Conservation (phyloP, 1,140 invertebrate species). For the Heliconius hewitsoni region DNA sequence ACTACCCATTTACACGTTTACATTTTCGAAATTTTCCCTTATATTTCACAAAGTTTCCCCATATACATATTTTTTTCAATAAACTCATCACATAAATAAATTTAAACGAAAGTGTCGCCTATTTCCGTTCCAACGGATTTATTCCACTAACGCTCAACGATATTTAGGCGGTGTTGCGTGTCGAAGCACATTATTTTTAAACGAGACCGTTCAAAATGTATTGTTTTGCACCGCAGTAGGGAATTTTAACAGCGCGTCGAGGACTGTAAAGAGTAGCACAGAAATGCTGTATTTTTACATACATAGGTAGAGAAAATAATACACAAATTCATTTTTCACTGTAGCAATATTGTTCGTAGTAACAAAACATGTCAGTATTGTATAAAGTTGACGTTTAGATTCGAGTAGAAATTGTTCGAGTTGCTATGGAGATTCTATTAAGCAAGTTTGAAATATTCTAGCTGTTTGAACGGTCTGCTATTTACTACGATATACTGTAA, state of each 20-base stretch:
- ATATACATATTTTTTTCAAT: slow-evolving; percentile 3
- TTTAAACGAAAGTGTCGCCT: slow-evolving; percentile 25
- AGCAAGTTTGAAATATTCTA: slow-evolving; percentile 36
- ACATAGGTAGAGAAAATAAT: slow-evolving; percentile 33
- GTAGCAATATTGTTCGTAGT: slow-evolving; percentile 44
- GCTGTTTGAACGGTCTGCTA: background rate
- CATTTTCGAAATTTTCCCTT: background rate
- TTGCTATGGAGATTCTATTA: slow-evolving; percentile 36
- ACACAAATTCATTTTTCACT: slow-evolving; percentile 49
- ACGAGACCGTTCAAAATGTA: slow-evolving; percentile 44
- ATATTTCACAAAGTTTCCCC: background rate
- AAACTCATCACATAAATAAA: slow-evolving; percentile 28
- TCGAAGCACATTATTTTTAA: slow-evolving; percentile 50
- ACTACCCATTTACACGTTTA: background rate
- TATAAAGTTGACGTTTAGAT: slow-evolving; percentile 44
- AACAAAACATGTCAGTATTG: slow-evolving; percentile 44
- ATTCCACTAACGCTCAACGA: slow-evolving; percentile 31
- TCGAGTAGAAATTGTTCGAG: slow-evolving; percentile 39
- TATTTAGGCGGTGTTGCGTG: slow-evolving; percentile 50
- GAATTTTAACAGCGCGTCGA: slow-evolving; percentile 48
- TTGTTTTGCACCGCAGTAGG: slow-evolving; percentile 46
- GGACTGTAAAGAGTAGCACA: slow-evolving; percentile 39
- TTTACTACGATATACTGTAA: no score
- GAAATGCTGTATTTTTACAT: slow-evolving; percentile 40
- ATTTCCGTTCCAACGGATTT: slow-evolving; percentile 22